These are phyloP conservation scores for Heliconius eleuchia DNA, from an alignment of 1,140 invertebrate species.

Conservation along the genomic window DNA sequence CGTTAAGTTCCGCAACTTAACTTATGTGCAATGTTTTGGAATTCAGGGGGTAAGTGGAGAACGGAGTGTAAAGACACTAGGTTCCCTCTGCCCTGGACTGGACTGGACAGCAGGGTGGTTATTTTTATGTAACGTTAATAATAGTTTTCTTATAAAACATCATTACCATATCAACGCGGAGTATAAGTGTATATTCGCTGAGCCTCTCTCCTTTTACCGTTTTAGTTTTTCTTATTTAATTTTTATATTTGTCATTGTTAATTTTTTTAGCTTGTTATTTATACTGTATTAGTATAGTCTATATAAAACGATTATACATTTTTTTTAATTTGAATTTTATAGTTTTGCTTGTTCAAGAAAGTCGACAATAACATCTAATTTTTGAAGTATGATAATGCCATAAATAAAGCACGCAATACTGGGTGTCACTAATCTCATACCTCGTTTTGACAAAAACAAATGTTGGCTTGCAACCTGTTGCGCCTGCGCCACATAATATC, in stretches of 20 bases:
- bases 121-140: not conserved
- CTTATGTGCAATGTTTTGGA: not conserved
- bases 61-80: not conserved
- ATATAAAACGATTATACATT: too few relatives aligned
- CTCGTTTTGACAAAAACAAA: constrained; percentile 34
- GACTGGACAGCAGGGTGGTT: too few relatives aligned
- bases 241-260: not conserved
- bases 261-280: too few relatives aligned
- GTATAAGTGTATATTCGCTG: too few relatives aligned
- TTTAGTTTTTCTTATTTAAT: too few relatives aligned
- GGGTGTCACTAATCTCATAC: constrained; percentile 18
- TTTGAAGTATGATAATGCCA: not conserved
- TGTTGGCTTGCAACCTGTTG: constrained; percentile 29
- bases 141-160: too few relatives aligned
- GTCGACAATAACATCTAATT: not conserved
- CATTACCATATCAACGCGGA: too few relatives aligned
- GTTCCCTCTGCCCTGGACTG: too few relatives aligned
- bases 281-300: too few relatives aligned
- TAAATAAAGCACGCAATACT: not conserved
- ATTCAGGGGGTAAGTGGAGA: not conserved
- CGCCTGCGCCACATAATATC: constrained; percentile 32
- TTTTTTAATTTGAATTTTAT: too few relatives aligned
- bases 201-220: too few relatives aligned
- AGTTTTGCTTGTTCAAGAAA: not conserved
- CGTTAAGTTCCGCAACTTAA: not conserved